Conservation (phyloP, 2,888 invertebrate species). For the Epistrophe grossulariae region DNA sequence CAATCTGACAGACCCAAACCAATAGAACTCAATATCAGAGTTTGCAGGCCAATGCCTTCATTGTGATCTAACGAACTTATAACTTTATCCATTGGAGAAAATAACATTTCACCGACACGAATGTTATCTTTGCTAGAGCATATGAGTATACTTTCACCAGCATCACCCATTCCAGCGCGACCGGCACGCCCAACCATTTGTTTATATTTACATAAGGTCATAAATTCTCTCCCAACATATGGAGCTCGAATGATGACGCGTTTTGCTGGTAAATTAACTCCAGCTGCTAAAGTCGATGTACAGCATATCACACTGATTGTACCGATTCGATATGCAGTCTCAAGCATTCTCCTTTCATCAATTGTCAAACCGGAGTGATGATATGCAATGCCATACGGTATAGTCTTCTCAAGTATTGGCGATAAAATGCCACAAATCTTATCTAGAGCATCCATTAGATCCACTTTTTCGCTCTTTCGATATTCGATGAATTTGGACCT, state of each 20-base stretch:
- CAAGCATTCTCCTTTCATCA: conserved; percentile 93
- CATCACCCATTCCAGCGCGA: conserved; percentile 92
- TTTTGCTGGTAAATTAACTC: conserved; percentile 97
- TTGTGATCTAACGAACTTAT: conserved; percentile 85
- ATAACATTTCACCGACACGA: conserved; percentile 86
- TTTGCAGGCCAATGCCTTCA: conserved; percentile 85
- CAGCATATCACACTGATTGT: conserved; percentile 95
- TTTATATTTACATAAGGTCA: conserved; percentile 92
- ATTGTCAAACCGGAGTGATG: conserved; percentile 96
- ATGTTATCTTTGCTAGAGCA: conserved; percentile 86
- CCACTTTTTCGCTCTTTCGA: conserved; percentile 86
- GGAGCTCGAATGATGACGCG: conserved; percentile 95
- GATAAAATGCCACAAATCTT: conserved; percentile 89
- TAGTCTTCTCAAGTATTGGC: conserved; percentile 87
- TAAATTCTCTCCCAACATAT: conserved; percentile 89
- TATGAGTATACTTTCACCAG: conserved; percentile 95
- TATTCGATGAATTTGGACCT: conserved; percentile 85
- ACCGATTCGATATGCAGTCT: conserved; percentile 93
- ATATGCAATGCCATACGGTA: conserved; percentile 94
- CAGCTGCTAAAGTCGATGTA: conserved; percentile 98
- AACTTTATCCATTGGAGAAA: conserved; percentile 88
- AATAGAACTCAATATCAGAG: conserved; percentile 88
- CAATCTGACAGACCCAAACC: conserved; percentile 87
- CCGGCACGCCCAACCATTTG: conserved; percentile 99
- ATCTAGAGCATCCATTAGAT: conserved; percentile 86